Evolutionary conservation across 1,140 invertebrate genomes (phyloP).

Genomic region (Nephila pilipes): DNA sequence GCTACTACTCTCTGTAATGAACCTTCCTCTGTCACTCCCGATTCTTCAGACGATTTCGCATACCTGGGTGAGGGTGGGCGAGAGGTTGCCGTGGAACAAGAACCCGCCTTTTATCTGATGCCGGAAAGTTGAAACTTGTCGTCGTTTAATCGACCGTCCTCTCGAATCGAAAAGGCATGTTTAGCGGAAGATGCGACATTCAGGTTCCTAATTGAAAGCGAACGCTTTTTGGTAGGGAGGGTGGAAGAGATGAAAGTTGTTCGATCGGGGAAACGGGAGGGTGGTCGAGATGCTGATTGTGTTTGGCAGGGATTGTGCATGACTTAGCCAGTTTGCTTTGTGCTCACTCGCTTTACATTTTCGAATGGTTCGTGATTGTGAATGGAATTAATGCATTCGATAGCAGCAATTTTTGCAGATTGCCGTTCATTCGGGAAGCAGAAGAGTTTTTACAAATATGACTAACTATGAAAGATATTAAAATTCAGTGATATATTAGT

Average conservation of each 20-base stretch:
- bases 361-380: too few relatives aligned
- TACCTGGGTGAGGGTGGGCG: not conserved
- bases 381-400: too few relatives aligned
- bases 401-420: too few relatives aligned
- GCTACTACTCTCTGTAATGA: not conserved
- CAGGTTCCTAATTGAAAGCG: not conserved
- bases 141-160: not conserved
- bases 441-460: too few relatives aligned
- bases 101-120: slow-evolving; percentile 13
- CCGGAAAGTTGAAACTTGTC: not conserved
- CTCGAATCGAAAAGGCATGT: not conserved
- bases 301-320: not conserved
- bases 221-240: not conserved
- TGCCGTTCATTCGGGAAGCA: too few relatives aligned
- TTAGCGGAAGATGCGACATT: not conserved
- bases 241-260: not conserved
- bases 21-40: not conserved
- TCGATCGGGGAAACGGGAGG: not conserved
- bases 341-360: too few relatives aligned
- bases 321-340: not conserved
- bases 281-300: not conserved
- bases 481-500: too few relatives aligned
- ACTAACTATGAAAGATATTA: too few relatives aligned
- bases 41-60: not conserved
- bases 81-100: too few relatives aligned